phyloP scores from a whole-genome alignment of 2,888 invertebrate genomes.

The Thecophora atra region DNA sequence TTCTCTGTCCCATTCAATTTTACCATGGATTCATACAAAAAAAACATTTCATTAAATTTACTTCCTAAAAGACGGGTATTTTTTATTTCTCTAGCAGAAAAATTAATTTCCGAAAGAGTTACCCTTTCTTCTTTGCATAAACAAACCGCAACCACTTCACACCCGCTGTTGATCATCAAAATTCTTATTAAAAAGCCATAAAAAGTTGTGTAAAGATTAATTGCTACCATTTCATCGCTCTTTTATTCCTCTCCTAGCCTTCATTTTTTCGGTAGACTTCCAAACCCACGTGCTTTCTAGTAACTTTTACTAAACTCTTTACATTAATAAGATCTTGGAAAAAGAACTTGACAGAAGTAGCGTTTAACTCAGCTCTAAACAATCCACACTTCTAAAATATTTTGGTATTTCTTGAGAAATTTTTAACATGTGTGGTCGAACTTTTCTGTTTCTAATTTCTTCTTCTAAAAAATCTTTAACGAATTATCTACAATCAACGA shows the following conservation, averaged over 20 bases:
- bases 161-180: conserved; percentile 1
- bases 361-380: not conserved
- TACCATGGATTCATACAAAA: too few relatives aligned
- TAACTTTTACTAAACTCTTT: conserved; percentile 11
- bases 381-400: not conserved
- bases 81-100: not conserved
- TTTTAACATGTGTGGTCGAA: conserved; percentile 7
- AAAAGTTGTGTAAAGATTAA: conserved; percentile 23
- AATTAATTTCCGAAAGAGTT: not conserved
- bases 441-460: not conserved
- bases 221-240: conserved; percentile 8
- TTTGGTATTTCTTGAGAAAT: not conserved
- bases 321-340: not conserved
- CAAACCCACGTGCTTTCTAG: conserved; percentile 26
- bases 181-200: conserved; percentile 20
- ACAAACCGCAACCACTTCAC: not conserved
- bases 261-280: not conserved
- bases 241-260: not conserved
- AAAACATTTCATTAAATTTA: too few relatives aligned
- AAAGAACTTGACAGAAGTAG: not conserved
- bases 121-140: not conserved
- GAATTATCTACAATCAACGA: conserved; percentile 2
- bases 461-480: not conserved
- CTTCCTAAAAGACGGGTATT: not conserved
- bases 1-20: too few relatives aligned